Conservation (phyloP, 2,797 vertebrate genomes). For the Borostomias antarcticus region DNA sequence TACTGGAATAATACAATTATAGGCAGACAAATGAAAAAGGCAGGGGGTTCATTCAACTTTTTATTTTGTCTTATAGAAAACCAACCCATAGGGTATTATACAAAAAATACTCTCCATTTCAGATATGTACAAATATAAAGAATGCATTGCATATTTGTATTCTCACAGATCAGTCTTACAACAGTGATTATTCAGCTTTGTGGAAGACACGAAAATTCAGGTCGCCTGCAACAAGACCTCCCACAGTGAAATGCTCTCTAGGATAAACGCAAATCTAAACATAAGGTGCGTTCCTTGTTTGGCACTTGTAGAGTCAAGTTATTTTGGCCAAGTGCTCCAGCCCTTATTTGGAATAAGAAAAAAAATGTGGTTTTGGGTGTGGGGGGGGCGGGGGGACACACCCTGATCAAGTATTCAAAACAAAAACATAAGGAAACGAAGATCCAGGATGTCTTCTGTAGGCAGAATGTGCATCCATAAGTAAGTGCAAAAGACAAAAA, state of each 20-base stretch:
- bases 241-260: conserved; percentile 50
- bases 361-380: conserved; percentile 2
- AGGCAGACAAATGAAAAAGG: not conserved
- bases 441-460: conserved; percentile 25
- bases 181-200: conserved; percentile 43
- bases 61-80: conserved; percentile 64
- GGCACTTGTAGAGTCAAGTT: conserved; percentile 36
- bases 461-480: conserved; percentile 53
- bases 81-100: conserved; percentile 74
- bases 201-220: conserved; percentile 35
- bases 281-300: conserved; percentile 49
- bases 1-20: too few relatives aligned
- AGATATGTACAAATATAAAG: conserved; percentile 43
- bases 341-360: conserved; percentile 21
- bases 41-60: conserved; percentile 19
- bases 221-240: conserved; percentile 19
- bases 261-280: conserved; percentile 36
- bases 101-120: conserved; percentile 65
- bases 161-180: conserved; percentile 52
- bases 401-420: conserved; percentile 32
- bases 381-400: conserved; percentile 6
- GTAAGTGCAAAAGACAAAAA: conserved; percentile 60
- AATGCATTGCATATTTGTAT: conserved; percentile 48
- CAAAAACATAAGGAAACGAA: conserved; percentile 9
- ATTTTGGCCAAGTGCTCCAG: conserved; percentile 17